A percentile compares a stretch with the other conserved stretches of the same genome.
These are phyloP conservation scores for Petrophora chlorosata DNA, from an alignment of 2,888 invertebrate genomes.

Conservation along the genomic window DNA sequence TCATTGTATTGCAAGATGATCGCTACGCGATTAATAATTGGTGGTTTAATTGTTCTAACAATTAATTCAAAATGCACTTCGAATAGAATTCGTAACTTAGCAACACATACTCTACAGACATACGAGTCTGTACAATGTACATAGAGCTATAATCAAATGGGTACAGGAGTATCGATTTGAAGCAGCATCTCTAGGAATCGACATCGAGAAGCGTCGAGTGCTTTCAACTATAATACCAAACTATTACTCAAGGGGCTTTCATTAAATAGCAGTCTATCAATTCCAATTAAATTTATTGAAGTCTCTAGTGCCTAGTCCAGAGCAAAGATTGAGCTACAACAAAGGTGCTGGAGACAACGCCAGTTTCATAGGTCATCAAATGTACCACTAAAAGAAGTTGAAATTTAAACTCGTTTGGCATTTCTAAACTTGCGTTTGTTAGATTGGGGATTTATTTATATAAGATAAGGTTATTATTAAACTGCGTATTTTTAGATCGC, in stretches of 20 bases:
- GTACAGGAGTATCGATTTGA: neutral
- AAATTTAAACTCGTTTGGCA: no score
- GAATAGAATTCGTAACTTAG: no score
- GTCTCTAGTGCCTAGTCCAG: neutral
- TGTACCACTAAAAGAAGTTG: neutral
- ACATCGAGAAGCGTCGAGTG: slow-evolving; percentile 2
- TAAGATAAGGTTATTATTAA: slow-evolving; percentile 9
- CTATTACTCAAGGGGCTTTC: neutral
- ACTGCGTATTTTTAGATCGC: slow-evolving; percentile 8
- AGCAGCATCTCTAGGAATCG: neutral
- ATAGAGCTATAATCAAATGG: no score
- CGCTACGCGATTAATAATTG: no score
- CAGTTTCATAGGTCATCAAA: no score
- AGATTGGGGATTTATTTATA: slow-evolving; percentile 10
- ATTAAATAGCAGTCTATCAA: neutral
- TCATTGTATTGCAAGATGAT: no score
- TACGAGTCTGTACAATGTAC: no score
- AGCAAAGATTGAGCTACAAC: neutral
- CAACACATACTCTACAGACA: no score
- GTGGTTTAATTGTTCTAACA: no score
- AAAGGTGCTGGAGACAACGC: no score
- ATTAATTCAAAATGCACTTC: no score
- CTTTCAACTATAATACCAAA: neutral
- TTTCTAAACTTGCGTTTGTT: slow-evolving; percentile 3
- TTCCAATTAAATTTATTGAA: neutral